These are phyloP conservation scores for Psilanteris sp. DNA, from an alignment of 1,140 invertebrate species.

Conservation along the genomic window DNA sequence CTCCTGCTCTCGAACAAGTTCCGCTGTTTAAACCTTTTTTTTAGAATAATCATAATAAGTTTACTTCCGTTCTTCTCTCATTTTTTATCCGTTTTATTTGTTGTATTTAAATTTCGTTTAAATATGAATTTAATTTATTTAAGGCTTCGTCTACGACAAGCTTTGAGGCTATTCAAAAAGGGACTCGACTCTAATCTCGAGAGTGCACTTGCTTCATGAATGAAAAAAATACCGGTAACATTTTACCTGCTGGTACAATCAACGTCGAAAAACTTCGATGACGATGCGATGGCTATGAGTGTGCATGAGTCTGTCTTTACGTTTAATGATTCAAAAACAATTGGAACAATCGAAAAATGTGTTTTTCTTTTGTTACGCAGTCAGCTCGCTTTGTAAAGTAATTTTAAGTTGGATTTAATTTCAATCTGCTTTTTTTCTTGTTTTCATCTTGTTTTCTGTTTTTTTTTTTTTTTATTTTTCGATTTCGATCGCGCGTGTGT, in stretches of 20 bases:
- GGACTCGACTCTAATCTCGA: slow-evolving; percentile 57
- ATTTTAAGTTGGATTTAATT: slow-evolving; percentile 22
- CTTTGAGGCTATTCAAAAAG: slow-evolving; percentile 62
- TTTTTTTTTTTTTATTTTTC: slow-evolving; percentile 21
- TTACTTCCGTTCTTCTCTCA: too few relatives aligned
- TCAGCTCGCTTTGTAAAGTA: slow-evolving; percentile 51
- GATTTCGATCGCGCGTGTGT: slow-evolving; percentile 42
- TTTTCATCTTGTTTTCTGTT: too few relatives aligned
- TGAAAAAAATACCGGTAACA: slow-evolving; percentile 36
- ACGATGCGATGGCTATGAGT: slow-evolving; percentile 51
- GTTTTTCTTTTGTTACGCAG: slow-evolving; percentile 43
- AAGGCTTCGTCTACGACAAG: slow-evolving; percentile 62
- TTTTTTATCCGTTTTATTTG: slow-evolving; percentile 16
- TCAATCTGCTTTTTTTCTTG: too few relatives aligned
- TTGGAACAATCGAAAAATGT: slow-evolving; percentile 29
- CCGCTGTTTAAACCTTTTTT: slow-evolving; percentile 13
- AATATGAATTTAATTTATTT: slow-evolving; percentile 59
- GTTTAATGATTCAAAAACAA: slow-evolving; percentile 35
- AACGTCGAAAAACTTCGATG: slow-evolving; percentile 50
- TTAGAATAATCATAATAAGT: slow-evolving; percentile 38
- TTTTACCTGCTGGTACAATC: slow-evolving; percentile 39
- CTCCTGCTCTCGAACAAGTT: slow-evolving; percentile 15
- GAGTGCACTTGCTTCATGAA: slow-evolving; percentile 54
- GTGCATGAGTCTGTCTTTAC: slow-evolving; percentile 42
- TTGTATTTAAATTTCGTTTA: slow-evolving; percentile 27